phyloP scores from a whole-genome alignment of 2,888 invertebrate genomes.

The Lepidochrysops patricia region DNA sequence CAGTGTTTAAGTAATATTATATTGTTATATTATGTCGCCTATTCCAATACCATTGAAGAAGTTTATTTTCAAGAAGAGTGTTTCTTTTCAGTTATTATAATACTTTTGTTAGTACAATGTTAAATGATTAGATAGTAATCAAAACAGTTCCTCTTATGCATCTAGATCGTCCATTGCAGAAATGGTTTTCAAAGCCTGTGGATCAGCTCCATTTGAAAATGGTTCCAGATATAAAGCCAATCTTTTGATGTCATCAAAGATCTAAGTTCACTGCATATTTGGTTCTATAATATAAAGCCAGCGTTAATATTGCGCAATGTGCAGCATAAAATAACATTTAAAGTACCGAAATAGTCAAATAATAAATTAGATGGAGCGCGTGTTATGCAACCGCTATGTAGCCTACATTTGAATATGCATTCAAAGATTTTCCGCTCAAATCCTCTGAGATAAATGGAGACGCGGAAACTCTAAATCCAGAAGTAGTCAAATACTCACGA shows the following conservation, averaged over 20 bases:
- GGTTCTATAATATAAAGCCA: neutral
- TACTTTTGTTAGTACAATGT: neutral
- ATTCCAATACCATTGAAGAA: neutral
- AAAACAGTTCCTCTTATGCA: too few relatives aligned
- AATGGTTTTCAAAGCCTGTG: neutral
- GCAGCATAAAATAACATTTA: neutral
- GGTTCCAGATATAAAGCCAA: too few relatives aligned
- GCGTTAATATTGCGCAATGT: neutral
- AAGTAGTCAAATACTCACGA: conserved; percentile 6
- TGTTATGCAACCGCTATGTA: conserved; percentile 1
- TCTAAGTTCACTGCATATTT: neutral
- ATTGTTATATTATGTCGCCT: conserved; percentile 11
- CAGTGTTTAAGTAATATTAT: too few relatives aligned
- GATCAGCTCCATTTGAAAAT: too few relatives aligned
- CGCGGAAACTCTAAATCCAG: neutral
- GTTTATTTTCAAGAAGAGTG: neutral
- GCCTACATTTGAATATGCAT: conserved; percentile 6
- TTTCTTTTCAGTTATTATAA: neutral
- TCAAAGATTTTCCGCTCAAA: conserved; percentile 8
- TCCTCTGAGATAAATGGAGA: conserved; percentile 5
- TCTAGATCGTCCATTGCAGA: too few relatives aligned
- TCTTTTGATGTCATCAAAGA: neutral
- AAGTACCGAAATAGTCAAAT: neutral
- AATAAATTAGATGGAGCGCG: neutral
- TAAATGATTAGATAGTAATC: too few relatives aligned